Conservation (phyloP, 1,140 invertebrate genomes). For the Ganaspis sp. region DNA sequence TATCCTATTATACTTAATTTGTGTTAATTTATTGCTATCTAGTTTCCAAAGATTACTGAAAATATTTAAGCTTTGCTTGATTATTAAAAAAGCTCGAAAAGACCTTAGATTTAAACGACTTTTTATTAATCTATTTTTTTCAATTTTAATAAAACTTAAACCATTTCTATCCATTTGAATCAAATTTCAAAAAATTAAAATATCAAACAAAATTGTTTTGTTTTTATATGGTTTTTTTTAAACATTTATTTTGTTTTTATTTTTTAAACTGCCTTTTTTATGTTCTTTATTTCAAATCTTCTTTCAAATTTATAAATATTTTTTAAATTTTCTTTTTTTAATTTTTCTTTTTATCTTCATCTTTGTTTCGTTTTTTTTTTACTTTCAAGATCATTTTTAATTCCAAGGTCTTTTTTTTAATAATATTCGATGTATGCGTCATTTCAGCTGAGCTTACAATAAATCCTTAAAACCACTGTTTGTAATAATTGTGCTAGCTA, state of each 20-base stretch:
- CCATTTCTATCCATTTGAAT: too few species aligned
- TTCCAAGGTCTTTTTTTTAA: constrained; percentile 1
- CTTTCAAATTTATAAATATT: too few species aligned
- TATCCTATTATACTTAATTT: constrained; percentile 6
- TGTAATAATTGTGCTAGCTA: constrained; percentile 7
- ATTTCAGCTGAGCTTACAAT: constrained; percentile 1
- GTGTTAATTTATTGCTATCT: constrained; percentile 7
- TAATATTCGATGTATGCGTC: constrained; percentile 13
- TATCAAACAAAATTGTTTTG: too few species aligned
- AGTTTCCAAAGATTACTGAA: constrained; percentile 6
- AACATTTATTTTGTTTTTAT: too few species aligned
- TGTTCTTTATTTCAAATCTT: too few species aligned
- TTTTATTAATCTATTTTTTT: not conserved
- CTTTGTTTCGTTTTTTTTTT: not conserved
- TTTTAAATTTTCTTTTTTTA: too few species aligned
- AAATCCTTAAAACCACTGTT: constrained; percentile 1
- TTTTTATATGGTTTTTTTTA: too few species aligned
- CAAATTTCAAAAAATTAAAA: too few species aligned
- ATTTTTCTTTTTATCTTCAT: not conserved
- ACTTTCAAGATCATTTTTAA: not conserved
- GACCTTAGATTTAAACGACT: not conserved
- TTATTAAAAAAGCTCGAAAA: constrained; percentile 11
- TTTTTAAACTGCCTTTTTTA: too few species aligned
- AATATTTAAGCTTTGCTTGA: constrained; percentile 5
- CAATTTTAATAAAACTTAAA: too few species aligned